Evolutionary conservation across 1,140 invertebrate species (phyloP), one percentile per base, ranked within the genome.

Genomic region (Achatina immaculata): DNA sequence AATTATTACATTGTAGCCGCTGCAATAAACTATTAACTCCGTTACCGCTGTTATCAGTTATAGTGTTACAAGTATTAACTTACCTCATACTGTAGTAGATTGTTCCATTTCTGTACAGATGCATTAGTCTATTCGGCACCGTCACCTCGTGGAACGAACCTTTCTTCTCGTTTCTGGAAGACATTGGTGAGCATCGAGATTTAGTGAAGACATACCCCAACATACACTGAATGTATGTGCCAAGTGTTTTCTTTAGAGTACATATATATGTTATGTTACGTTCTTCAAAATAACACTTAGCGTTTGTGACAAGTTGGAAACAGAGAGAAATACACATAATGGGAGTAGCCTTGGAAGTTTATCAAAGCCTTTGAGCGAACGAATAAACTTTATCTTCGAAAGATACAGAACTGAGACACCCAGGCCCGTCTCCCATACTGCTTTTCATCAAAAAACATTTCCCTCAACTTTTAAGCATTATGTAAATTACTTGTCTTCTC

Each of bases 101-200:
- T 62, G 93, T 90, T 9, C 94, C 94, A 80, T 94, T 92, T 24
- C 92, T 92, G 85, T 94, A 93, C 34, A 95, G 93, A 80, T 94
- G 88, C 82, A 95, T 93, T n/a, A 95, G 88, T n/a, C 94, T 93
- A 87, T 95, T 95, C 7, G 94, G 94, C 24, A 95, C 93, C 0
- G 90, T 91, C 40, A 90, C 86, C 14, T 83, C 66, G 77, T 90
- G 88, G 69, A 88, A 84, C 43, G 72, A 74, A 2, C 85, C 94
- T 81, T 94, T 92, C 88, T 95, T 95, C 38, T 94, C 94, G 86
- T 95, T 95, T 28, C 93, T 93, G 86, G 95, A 95, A 88, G 94
- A 14, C n/a, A n/a, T n/a, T n/a, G n/a, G n/a, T n/a, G n/a, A n/a
- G n/a, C n/a, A 14, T 16, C 51, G n/a, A 14, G n/a, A 14, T 16